Percentiles rank a stretch among this genome's conserved stretches.
Evolutionary conservation across 2,113 vertebrate genomes (phyloP).

Genomic region (Anser cygnoides): DNA sequence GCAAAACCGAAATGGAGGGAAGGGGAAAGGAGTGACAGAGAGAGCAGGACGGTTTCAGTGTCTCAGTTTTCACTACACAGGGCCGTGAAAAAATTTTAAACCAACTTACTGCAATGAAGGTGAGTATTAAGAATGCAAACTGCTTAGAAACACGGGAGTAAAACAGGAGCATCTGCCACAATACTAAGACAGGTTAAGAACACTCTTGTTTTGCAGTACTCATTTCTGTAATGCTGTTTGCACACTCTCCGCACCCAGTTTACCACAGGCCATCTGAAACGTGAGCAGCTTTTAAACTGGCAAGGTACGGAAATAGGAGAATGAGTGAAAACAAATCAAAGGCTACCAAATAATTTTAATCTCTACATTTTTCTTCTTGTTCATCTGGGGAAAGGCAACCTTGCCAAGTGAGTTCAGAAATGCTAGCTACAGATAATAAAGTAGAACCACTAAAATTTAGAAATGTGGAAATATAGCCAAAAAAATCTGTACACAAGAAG

Average conservation of each 20-base stretch:
- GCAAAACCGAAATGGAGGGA: background rate
- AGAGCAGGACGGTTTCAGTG: background rate
- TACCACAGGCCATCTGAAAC: slow-evolving; percentile 34
- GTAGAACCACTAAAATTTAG: background rate
- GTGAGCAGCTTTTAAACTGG: slow-evolving; percentile 36
- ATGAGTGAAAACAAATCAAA: slow-evolving; percentile 48
- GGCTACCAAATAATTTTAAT: background rate
- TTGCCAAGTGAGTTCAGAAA: background rate
- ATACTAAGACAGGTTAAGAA: background rate
- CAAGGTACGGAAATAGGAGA: background rate
- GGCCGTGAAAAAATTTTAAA: background rate
- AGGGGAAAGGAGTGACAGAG: background rate
- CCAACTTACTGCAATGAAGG: background rate
- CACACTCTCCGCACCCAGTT: slow-evolving; percentile 18
- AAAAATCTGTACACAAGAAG: background rate
- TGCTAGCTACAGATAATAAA: background rate
- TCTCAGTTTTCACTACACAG: background rate
- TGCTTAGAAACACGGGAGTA: background rate
- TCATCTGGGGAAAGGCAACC: background rate
- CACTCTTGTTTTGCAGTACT: background rate
- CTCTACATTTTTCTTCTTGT: background rate
- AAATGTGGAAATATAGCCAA: background rate
- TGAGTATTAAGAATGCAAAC: background rate
- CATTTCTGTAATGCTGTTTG: background rate
- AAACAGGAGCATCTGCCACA: background rate